These are phyloP conservation scores for Apis dorsata DNA, from an alignment of 1,140 invertebrate genomes.

Conservation along the genomic window DNA sequence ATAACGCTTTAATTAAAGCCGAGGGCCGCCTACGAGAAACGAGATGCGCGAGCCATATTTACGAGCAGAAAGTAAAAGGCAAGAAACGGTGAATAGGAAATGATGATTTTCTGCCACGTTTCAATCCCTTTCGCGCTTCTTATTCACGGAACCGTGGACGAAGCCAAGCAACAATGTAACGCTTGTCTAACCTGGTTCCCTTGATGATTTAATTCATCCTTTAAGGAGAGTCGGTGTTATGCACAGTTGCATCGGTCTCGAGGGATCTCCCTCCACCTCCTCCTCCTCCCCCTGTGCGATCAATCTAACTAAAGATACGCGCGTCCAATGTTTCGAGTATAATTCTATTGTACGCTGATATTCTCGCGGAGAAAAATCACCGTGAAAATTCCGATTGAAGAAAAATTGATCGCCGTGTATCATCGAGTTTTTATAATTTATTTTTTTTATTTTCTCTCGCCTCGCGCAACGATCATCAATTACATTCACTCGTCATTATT, in stretches of 20 bases:
- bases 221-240: slow-evolving; percentile 11
- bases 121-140: slow-evolving; percentile 25
- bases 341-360: neutral
- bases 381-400: too few species aligned
- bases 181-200: slow-evolving; percentile 25
- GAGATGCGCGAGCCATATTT: slow-evolving; percentile 1
- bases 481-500: too few species aligned
- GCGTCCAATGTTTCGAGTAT: slow-evolving; percentile 13
- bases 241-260: slow-evolving; percentile 13
- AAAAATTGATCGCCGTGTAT: too few species aligned
- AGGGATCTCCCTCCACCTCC: neutral
- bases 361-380: too few species aligned
- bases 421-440: too few species aligned
- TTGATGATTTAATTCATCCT: slow-evolving; percentile 45
- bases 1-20: slow-evolving; percentile 34
- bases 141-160: slow-evolving; percentile 7
- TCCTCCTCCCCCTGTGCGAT: neutral
- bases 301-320: slow-evolving; percentile 38
- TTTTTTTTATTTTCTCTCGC: too few species aligned
- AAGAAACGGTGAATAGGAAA: slow-evolving; percentile 36
- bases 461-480: too few species aligned
- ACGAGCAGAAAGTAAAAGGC: slow-evolving; percentile 6
- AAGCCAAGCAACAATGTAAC: slow-evolving; percentile 7
- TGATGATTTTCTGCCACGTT: slow-evolving; percentile 54
- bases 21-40: neutral